These are phyloP conservation scores for Neoscelio sp. DNA, from an alignment of 2,888 invertebrate species.

Conservation along the genomic window DNA sequence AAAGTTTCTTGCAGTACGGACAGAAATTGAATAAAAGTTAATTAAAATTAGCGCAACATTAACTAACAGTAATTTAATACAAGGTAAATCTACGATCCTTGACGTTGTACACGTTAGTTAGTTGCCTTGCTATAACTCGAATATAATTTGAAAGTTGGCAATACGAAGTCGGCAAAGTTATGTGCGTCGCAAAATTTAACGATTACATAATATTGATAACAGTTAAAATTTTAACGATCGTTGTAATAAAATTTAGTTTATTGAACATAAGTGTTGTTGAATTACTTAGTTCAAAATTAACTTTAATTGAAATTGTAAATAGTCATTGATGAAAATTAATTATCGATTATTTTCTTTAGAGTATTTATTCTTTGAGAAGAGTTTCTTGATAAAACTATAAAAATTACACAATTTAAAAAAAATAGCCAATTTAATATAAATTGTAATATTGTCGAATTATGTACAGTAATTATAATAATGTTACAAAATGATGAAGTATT, in stretches of 20 bases:
- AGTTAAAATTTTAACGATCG: slow-evolving; percentile 10
- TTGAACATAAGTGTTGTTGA: not conserved
- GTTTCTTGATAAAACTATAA: no score
- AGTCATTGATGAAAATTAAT: no score
- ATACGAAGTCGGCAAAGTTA: slow-evolving; percentile 48
- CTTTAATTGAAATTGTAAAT: no score
- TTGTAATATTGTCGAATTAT: no score
- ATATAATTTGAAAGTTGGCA: slow-evolving; percentile 60
- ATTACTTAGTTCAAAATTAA: no score
- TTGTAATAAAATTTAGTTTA: slow-evolving; percentile 10
- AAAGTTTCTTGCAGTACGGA: slow-evolving; percentile 9
- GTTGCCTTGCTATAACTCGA: slow-evolving; percentile 51
- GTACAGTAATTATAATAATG: no score
- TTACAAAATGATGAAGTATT: no score
- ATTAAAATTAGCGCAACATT: slow-evolving; percentile 58
- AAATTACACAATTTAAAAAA: no score
- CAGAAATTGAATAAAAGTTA: slow-evolving; percentile 47
- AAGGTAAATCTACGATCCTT: slow-evolving; percentile 55
- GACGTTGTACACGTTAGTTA: slow-evolving; percentile 57
- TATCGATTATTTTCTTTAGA: no score
- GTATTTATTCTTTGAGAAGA: no score
- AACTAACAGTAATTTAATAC: slow-evolving; percentile 54
- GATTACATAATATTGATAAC: slow-evolving; percentile 45
- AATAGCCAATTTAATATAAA: no score
- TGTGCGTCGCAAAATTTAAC: slow-evolving; percentile 36